Percentiles rank a stretch among this genome's conserved stretches.
phyloP scores from a whole-genome alignment of 2,797 vertebrate genomes.

The Acomys russatus region DNA sequence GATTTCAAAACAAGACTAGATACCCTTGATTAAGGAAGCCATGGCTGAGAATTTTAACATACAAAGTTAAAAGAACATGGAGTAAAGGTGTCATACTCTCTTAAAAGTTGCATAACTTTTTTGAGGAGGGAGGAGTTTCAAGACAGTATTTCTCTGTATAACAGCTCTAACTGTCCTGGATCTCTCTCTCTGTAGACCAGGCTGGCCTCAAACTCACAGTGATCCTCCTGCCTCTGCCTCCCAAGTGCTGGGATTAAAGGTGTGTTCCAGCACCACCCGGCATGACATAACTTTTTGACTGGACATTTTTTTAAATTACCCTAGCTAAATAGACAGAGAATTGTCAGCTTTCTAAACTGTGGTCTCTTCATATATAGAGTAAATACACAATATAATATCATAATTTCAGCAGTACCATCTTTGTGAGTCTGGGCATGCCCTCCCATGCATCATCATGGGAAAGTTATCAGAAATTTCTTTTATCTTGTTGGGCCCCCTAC shows the following conservation, averaged over 20 bases:
- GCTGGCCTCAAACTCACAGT: too few species aligned
- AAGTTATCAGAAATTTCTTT: background rate
- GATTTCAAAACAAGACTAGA: background rate
- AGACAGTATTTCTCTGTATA: too few species aligned
- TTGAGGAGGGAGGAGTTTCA: too few species aligned
- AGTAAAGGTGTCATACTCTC: fast-evolving
- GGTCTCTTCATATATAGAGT: background rate
- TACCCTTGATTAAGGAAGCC: background rate
- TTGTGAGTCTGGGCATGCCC: fast-evolving
- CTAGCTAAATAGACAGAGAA: background rate
- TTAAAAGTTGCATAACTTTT: background rate
- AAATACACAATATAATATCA: background rate
- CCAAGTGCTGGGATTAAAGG: too few species aligned
- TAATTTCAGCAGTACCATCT: background rate
- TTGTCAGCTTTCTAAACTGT: background rate
- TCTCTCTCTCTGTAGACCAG: too few species aligned
- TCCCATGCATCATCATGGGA: background rate
- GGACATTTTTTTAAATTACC: background rate
- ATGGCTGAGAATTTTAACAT: background rate
- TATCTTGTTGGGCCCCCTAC: background rate
- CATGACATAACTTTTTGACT: background rate
- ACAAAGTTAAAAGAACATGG: background rate
- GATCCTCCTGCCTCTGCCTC: too few species aligned
- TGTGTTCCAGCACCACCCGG: too few species aligned
- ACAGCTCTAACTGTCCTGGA: too few species aligned